These are phyloP conservation scores for Periphyllus acericola DNA, from an alignment of 2,888 invertebrate genomes.

Conservation along the genomic window DNA sequence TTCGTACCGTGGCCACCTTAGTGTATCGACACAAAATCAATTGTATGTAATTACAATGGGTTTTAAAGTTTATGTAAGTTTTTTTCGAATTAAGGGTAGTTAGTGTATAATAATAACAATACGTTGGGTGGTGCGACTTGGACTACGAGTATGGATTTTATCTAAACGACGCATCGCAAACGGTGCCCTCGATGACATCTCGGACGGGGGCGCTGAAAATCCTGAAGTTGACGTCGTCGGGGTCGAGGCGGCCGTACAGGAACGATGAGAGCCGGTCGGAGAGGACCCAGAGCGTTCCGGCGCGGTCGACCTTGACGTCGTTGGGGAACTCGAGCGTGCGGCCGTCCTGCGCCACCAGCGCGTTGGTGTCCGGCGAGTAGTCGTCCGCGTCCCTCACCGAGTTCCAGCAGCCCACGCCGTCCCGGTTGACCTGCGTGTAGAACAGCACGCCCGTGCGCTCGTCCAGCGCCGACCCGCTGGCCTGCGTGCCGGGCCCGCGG, in stretches of 20 bases:
- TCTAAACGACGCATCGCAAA: no score
- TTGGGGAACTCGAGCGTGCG: slow-evolving; percentile 82
- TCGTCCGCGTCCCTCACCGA: slow-evolving; percentile 71
- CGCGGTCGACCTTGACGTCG: slow-evolving; percentile 81
- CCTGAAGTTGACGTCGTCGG: slow-evolving; percentile 76
- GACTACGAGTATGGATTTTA: no score
- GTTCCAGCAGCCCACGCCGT: slow-evolving; percentile 85
- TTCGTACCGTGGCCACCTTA: no score
- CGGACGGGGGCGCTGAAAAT: slow-evolving; percentile 72
- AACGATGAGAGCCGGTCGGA: slow-evolving; percentile 80
- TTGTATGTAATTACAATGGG: no score
- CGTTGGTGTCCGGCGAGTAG: slow-evolving; percentile 74
- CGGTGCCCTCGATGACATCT: background rate
- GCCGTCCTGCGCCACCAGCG: slow-evolving; percentile 73
- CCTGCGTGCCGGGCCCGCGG: slow-evolving; percentile 78
- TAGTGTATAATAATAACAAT: no score
- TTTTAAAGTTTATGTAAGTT: no score
- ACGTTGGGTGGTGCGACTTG: no score
- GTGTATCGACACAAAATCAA: no score
- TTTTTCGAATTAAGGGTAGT: no score
- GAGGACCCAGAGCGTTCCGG: slow-evolving; percentile 78
- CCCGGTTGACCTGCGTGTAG: slow-evolving; percentile 80
- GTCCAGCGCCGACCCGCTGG: slow-evolving; percentile 79
- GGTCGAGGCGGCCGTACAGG: slow-evolving; percentile 74
- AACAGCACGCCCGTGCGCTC: slow-evolving; percentile 77